phyloP scores from a whole-genome alignment of 2,113 vertebrate species.

The Monarcha castaneiventris region DNA sequence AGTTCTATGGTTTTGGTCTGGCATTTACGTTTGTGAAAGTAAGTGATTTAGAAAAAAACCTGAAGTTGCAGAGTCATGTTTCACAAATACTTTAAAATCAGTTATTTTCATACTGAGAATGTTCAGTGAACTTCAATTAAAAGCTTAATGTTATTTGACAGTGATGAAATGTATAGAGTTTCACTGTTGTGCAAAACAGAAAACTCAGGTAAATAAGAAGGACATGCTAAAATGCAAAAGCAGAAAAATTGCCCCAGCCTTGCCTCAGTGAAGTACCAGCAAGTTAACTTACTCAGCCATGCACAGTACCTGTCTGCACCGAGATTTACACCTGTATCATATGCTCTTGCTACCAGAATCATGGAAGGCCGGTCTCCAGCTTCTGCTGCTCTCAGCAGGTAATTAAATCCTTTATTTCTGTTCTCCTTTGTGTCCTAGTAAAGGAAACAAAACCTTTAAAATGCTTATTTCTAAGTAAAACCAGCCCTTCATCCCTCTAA shows the following conservation, averaged over 20 bases:
- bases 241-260: neutral
- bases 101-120: neutral
- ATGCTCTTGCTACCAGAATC: constrained; percentile 90
- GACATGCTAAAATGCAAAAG: neutral
- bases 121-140: neutral
- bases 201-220: neutral
- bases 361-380: constrained; percentile 92
- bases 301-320: constrained; percentile 82
- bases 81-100: neutral
- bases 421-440: constrained; percentile 86
- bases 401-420: constrained; percentile 86
- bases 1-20: neutral
- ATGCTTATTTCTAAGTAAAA: neutral
- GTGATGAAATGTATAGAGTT: neutral
- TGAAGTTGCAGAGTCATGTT: neutral
- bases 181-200: neutral
- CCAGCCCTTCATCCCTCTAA: neutral
- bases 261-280: neutral
- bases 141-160: neutral
- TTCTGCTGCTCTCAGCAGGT: constrained; percentile 88
- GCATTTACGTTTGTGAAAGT: neutral
- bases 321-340: constrained; percentile 85
- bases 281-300: neutral
- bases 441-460: neutral
- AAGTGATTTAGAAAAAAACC: neutral